A percentile compares a stretch with the other conserved stretches of the same genome.
Conservation (phyloP, 2,797 vertebrate species). For the Sciaenops ocellatus region DNA sequence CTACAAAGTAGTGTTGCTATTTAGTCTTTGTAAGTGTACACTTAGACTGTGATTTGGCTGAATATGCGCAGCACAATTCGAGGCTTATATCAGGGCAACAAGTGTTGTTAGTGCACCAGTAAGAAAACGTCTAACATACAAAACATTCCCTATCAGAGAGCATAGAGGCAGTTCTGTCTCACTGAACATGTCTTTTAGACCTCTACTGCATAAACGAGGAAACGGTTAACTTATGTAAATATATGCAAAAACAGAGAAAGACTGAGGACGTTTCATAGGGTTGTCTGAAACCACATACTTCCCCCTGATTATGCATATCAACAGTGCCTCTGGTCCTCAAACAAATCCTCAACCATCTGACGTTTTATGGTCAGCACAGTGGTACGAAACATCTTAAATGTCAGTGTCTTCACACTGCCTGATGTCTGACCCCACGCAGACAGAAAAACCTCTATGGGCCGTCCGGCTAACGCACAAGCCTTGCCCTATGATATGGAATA, state of each 20-base stretch:
- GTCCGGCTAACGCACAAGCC: slow-evolving; percentile 56
- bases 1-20: not conserved
- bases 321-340: slow-evolving; percentile 61
- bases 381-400: slow-evolving; percentile 68
- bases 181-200: slow-evolving; percentile 50
- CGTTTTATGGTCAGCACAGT: slow-evolving; percentile 51
- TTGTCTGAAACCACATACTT: slow-evolving; percentile 69
- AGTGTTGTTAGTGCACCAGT: slow-evolving; percentile 22
- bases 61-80: not conserved
- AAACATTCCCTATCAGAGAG: slow-evolving; percentile 39
- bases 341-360: slow-evolving; percentile 62
- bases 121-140: slow-evolving; percentile 53
- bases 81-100: not conserved
- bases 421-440: slow-evolving; percentile 58
- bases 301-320: slow-evolving; percentile 70
- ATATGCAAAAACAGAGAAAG: slow-evolving; percentile 73
- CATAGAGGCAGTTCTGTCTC: slow-evolving; percentile 64
- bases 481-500: slow-evolving; percentile 74
- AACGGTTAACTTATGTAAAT: slow-evolving; percentile 80
- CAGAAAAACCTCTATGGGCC: slow-evolving; percentile 64
- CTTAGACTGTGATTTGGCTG: not conserved
- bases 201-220: slow-evolving; percentile 57
- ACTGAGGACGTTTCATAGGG: slow-evolving; percentile 64
- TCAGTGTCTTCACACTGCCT: slow-evolving; percentile 65
- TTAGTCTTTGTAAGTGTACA: not conserved